phyloP scores from a whole-genome alignment of 1,140 invertebrate genomes.

The Drosophila tristis region DNA sequence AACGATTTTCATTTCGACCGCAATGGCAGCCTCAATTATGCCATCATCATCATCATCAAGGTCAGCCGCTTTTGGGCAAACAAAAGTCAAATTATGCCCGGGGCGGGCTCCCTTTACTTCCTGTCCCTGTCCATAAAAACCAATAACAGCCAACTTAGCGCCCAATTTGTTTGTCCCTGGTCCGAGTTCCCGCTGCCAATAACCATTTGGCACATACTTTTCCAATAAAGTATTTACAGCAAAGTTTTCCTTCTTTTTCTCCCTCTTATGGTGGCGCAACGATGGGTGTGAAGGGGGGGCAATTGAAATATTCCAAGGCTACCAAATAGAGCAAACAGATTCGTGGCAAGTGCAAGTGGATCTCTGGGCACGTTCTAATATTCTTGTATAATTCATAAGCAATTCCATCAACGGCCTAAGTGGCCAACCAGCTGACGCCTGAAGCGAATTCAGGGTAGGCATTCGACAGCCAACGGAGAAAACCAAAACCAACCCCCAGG shows the following conservation, averaged over 20 bases:
- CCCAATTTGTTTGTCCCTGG: conserved; percentile 70
- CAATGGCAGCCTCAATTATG: conserved; percentile 58
- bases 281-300: conserved; percentile 3
- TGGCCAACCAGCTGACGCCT: conserved; percentile 82
- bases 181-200: conserved; percentile 26
- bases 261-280: no score
- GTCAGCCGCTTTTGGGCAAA: conserved; percentile 59
- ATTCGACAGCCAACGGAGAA: conserved; percentile 15
- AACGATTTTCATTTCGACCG: conserved; percentile 43
- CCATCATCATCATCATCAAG: conserved; percentile 65
- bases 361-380: conserved; percentile 77
- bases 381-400: conserved; percentile 84
- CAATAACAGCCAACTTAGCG: conserved; percentile 78
- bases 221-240: conserved; percentile 80
- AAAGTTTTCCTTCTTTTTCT: conserved; percentile 27
- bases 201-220: conserved; percentile 82
- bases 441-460: conserved; percentile 28
- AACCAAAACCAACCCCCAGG: conserved; percentile 20
- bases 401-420: conserved; percentile 84
- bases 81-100: conserved; percentile 61
- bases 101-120: background rate
- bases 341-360: conserved; percentile 25
- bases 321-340: conserved; percentile 2
- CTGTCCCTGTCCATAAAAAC: conserved; percentile 50
- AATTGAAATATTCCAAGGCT: conserved; percentile 66